Evolutionary conservation across 2,888 invertebrate species (phyloP).

Genomic region (Cephalotes varians): DNA sequence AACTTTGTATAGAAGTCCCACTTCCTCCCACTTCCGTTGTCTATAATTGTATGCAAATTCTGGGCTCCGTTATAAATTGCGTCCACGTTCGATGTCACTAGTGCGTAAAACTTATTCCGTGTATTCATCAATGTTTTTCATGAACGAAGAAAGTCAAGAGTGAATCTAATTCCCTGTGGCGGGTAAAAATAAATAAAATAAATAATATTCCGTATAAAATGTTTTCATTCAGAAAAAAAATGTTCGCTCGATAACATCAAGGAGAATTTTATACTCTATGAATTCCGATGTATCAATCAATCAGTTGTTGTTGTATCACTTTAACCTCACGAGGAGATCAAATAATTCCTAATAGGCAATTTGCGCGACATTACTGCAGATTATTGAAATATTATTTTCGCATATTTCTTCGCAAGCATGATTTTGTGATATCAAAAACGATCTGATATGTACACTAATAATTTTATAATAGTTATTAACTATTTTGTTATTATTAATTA

Average conservation of each 20-base stretch:
- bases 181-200: background rate
- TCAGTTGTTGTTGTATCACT: slow-evolving; percentile 28
- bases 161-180: background rate
- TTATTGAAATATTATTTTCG: slow-evolving; percentile 45
- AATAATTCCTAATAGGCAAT: slow-evolving; percentile 36
- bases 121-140: slow-evolving; percentile 30
- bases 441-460: background rate
- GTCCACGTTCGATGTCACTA: slow-evolving; percentile 35
- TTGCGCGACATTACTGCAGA: slow-evolving; percentile 5
- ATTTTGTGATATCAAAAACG: background rate
- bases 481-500: too few species aligned
- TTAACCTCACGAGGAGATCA: slow-evolving; percentile 18
- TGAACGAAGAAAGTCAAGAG: background rate
- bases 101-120: slow-evolving; percentile 22
- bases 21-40: background rate
- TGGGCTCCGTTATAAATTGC: slow-evolving; percentile 33
- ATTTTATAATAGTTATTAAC: background rate
- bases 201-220: background rate
- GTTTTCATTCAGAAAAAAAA: background rate
- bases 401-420: slow-evolving; percentile 7
- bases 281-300: slow-evolving; percentile 26
- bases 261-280: background rate
- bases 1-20: background rate
- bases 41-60: slow-evolving; percentile 6
- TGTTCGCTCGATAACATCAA: background rate